Conservation (phyloP, 2,113 vertebrate genomes). For the Azemiops feae region DNA sequence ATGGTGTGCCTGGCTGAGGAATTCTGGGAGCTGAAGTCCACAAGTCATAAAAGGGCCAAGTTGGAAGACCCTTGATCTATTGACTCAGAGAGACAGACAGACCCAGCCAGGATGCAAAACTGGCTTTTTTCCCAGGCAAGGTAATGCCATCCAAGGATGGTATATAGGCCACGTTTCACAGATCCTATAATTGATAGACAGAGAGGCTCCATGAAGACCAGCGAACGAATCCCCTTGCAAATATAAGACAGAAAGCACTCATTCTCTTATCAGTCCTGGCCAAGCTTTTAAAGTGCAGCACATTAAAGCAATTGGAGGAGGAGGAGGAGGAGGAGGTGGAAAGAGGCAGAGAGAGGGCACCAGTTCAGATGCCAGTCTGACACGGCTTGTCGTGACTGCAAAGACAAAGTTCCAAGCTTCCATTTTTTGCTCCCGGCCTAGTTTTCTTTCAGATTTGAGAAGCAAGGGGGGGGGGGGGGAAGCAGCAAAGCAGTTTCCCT, state of each 20-base stretch:
- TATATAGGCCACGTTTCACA: neutral
- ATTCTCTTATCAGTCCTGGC: neutral
- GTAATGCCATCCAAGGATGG: neutral
- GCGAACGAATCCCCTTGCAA: neutral
- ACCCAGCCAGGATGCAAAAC: neutral
- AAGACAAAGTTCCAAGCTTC: fast-evolving
- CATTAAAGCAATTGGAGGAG: neutral
- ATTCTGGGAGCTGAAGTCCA: no score
- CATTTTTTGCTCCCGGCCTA: fast-evolving
- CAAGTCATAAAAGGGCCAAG: no score
- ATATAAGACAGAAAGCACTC: neutral
- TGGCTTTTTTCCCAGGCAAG: neutral
- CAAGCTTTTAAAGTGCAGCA: neutral
- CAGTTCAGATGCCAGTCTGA: neutral
- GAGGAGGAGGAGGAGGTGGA: neutral
- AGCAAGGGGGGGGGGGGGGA: neutral
- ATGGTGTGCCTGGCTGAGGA: no score
- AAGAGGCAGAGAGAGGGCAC: neutral
- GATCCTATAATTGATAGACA: slow-evolving; percentile 10
- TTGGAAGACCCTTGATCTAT: neutral
- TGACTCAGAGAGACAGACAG: neutral
- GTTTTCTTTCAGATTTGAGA: fast-evolving
- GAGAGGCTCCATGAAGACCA: slow-evolving; percentile 9
- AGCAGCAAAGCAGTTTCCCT: neutral
- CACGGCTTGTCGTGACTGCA: fast-evolving